Conservation (phyloP, 2,888 invertebrate species). For the Polyploca ridens region DNA sequence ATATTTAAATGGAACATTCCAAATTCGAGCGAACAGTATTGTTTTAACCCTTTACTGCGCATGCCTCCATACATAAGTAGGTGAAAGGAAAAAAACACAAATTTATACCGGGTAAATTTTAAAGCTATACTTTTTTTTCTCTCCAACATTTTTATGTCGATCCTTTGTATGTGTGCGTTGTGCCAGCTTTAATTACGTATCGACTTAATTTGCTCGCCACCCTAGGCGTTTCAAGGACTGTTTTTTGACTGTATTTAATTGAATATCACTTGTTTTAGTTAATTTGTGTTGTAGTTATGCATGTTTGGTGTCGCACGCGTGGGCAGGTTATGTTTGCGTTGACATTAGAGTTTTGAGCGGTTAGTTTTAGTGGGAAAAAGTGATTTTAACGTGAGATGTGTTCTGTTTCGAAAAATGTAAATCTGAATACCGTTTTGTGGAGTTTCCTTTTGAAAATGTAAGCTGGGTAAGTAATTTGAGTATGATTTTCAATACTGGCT, state of each 20-base stretch:
- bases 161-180: conserved; percentile 81
- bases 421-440: conserved; percentile 19
- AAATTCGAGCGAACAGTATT: conserved; percentile 37
- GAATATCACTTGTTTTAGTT: conserved; percentile 31
- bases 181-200: conserved; percentile 84
- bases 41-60: conserved; percentile 82
- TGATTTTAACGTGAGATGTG: conserved; percentile 18
- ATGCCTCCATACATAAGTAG: conserved; percentile 82
- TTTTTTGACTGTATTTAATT: conserved; percentile 49
- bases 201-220: conserved; percentile 82
- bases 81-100: conserved; percentile 82
- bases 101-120: conserved; percentile 85
- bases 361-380: conserved; percentile 65
- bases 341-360: conserved; percentile 26
- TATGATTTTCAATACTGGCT: neutral
- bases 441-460: conserved; percentile 26
- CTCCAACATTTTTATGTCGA: conserved; percentile 81
- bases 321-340: conserved; percentile 55
- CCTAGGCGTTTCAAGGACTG: conserved; percentile 58
- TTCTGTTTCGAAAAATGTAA: conserved; percentile 18
- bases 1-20: conserved; percentile 9
- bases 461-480: neutral
- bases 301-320: conserved; percentile 22
- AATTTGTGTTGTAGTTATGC: conserved; percentile 23
- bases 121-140: conserved; percentile 84